Conservation (phyloP, 2,888 invertebrate genomes). For the Tridacna crocea region DNA sequence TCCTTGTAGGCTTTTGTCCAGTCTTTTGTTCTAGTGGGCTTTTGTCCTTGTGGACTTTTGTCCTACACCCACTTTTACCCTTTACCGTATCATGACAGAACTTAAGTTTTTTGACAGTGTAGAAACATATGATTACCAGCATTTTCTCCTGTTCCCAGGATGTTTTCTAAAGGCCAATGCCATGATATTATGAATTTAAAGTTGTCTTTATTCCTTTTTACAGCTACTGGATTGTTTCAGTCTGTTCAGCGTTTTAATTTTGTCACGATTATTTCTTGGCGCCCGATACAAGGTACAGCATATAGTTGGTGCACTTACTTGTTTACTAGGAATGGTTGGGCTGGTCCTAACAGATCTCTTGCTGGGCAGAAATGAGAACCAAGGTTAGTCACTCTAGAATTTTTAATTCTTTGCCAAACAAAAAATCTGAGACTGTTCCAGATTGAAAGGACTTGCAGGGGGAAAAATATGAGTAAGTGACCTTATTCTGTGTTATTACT, state of each 20-base stretch:
- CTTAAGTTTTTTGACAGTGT: not conserved
- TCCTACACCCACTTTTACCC: too few relatives aligned
- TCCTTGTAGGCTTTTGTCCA: too few relatives aligned
- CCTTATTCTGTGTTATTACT: too few relatives aligned
- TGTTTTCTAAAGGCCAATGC: too few relatives aligned
- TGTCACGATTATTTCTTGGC: slow-evolving; percentile 91
- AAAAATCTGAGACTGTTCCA: too few relatives aligned
- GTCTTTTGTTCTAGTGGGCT: too few relatives aligned
- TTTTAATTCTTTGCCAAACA: too few relatives aligned
- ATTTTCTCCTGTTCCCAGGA: not conserved
- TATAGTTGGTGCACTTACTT: slow-evolving; percentile 91
- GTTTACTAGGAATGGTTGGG: slow-evolving; percentile 92
- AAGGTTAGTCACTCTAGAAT: slow-evolving; percentile 16
- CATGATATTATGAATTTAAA: too few relatives aligned
- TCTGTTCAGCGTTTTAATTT: slow-evolving; percentile 91
- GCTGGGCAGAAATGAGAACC: slow-evolving; percentile 77
- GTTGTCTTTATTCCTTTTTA: not conserved
- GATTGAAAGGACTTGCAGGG: too few relatives aligned
- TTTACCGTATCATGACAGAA: too few relatives aligned
- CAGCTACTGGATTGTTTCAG: slow-evolving; percentile 94
- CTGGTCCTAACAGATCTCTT: slow-evolving; percentile 93
- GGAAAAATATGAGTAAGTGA: too few relatives aligned
- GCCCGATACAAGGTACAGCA: slow-evolving; percentile 91
- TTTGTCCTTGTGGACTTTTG: too few relatives aligned
- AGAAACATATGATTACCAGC: not conserved